phyloP scores from a whole-genome alignment of 2,888 invertebrate species.

The Myathropa florea region DNA sequence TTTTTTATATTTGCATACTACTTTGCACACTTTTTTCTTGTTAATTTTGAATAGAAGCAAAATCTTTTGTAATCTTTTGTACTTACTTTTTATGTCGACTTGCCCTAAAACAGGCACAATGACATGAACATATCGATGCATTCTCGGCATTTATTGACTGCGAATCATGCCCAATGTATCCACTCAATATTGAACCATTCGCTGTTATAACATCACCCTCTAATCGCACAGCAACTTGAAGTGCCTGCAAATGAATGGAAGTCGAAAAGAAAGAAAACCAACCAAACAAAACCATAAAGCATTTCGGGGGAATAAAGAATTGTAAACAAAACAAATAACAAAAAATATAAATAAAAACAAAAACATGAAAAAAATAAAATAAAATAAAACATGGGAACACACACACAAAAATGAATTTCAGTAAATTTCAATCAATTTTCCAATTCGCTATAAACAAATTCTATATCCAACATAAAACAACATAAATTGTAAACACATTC shows the following conservation, averaged over 20 bases:
- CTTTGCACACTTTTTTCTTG: neutral
- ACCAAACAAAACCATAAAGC: conserved; percentile 63
- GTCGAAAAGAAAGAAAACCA: conserved; percentile 61
- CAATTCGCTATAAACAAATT: conserved; percentile 59
- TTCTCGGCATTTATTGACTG: conserved; percentile 79
- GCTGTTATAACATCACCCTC: conserved; percentile 99
- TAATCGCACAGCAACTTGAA: conserved; percentile 95
- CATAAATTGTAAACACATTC: conserved; percentile 75
- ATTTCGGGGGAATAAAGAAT: conserved; percentile 50
- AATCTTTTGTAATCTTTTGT: neutral
- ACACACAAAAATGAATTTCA: conserved; percentile 61
- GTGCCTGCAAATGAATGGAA: conserved; percentile 85
- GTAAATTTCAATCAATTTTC: conserved; percentile 44
- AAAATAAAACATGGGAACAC: conserved; percentile 52
- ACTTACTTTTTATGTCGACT: conserved; percentile 80
- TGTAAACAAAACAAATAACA: conserved; percentile 34
- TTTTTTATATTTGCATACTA: neutral
- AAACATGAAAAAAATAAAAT: conserved; percentile 10
- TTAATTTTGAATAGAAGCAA: neutral
- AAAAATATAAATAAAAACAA: conserved; percentile 20
- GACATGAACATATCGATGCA: conserved; percentile 81
- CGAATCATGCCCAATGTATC: conserved; percentile 81
- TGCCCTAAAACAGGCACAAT: conserved; percentile 81
- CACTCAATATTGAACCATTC: conserved; percentile 93
- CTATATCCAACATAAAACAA: conserved; percentile 47